These are phyloP conservation scores for Lasius fuliginosus DNA, from an alignment of 2,888 invertebrate species.

Conservation along the genomic window DNA sequence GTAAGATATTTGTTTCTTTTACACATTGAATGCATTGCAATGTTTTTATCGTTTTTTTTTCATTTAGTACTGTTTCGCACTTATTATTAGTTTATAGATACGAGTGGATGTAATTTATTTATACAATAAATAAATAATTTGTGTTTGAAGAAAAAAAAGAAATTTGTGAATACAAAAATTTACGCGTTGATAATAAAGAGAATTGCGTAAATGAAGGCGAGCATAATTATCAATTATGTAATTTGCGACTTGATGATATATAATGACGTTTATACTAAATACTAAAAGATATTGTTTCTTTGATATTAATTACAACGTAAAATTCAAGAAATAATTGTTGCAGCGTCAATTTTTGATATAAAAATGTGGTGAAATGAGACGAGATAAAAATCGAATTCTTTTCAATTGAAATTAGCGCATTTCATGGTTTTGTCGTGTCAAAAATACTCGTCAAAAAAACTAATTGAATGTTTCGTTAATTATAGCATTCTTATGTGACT, in stretches of 20 bases:
- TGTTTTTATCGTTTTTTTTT: neutral
- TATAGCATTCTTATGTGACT: neutral
- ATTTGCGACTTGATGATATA: neutral
- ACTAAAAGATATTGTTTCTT: neutral
- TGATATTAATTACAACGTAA: neutral
- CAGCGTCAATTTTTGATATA: constrained; percentile 6
- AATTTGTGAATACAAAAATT: neutral
- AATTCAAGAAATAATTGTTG: constrained; percentile 2
- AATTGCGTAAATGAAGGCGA: neutral
- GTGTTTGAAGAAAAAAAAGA: neutral
- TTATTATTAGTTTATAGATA: constrained; percentile 15
- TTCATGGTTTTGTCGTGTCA: neutral
- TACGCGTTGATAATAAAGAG: neutral
- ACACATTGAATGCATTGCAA: neutral
- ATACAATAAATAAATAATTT: neutral
- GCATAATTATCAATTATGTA: neutral
- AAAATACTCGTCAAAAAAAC: neutral
- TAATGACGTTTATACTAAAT: constrained; percentile 14
- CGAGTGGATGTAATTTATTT: constrained; percentile 27
- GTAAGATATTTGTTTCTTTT: neutral
- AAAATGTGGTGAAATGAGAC: neutral
- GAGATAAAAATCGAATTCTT: neutral
- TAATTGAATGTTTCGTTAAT: neutral
- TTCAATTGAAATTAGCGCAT: neutral
- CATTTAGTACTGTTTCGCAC: constrained; percentile 7